Conservation (phyloP, 1,140 invertebrate species). For the Eumeta japonica region DNA sequence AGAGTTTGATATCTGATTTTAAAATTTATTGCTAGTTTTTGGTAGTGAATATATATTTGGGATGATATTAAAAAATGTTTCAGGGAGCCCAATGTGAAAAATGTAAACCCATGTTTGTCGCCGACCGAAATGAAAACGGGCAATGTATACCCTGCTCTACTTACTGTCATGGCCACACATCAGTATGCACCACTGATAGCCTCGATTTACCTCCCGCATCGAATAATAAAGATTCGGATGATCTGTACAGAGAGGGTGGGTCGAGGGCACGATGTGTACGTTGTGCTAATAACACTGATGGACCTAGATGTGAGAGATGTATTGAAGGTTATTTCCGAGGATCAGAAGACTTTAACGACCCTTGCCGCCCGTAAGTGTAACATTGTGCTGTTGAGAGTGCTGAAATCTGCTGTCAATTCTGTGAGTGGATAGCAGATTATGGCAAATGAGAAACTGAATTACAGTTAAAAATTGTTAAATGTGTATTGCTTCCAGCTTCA, state of each 20-base stretch:
- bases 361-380: slow-evolving; percentile 72
- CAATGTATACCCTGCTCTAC: slow-evolving; percentile 84
- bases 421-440: too few species aligned
- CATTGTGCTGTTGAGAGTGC: slow-evolving; percentile 3
- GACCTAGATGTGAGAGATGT: slow-evolving; percentile 82
- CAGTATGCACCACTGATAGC: slow-evolving; percentile 68
- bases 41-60: too few species aligned
- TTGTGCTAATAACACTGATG: slow-evolving; percentile 83
- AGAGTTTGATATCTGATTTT: too few species aligned
- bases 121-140: slow-evolving; percentile 83
- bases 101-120: slow-evolving; percentile 86
- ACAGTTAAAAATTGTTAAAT: too few species aligned
- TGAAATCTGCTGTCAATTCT: neutral
- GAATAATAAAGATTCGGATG: slow-evolving; percentile 53
- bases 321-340: slow-evolving; percentile 83
- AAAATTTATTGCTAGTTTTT: too few species aligned
- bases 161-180: slow-evolving; percentile 88
- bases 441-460: neutral
- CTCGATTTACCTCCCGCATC: slow-evolving; percentile 41
- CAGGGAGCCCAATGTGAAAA: slow-evolving; percentile 80
- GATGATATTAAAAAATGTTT: slow-evolving; percentile 14
- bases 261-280: slow-evolving; percentile 79
- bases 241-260: slow-evolving; percentile 63
- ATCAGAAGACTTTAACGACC: slow-evolving; percentile 69
- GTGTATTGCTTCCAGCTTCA: too few species aligned